phyloP scores from a whole-genome alignment of 2,888 invertebrate species.

The Andrena bucephala region DNA sequence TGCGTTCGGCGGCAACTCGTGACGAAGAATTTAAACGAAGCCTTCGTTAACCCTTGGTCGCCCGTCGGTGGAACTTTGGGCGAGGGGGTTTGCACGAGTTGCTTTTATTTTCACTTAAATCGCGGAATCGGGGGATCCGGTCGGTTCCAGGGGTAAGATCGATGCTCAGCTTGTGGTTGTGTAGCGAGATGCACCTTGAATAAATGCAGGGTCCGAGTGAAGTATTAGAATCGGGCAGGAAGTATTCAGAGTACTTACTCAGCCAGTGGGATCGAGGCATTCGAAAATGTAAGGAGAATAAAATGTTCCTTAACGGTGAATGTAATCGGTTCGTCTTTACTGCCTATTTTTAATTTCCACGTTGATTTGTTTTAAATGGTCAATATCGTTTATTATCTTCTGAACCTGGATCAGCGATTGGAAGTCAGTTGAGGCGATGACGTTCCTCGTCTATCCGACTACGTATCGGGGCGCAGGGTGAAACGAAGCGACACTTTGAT shows the following conservation, averaged over 20 bases:
- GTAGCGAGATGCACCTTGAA: background rate
- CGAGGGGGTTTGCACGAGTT: background rate
- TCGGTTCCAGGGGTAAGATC: background rate
- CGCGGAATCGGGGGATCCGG: background rate
- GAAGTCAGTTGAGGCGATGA: slow-evolving; percentile 1
- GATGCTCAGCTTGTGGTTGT: background rate
- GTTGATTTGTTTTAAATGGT: no score
- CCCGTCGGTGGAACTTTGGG: background rate
- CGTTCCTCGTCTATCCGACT: background rate
- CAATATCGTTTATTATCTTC: no score
- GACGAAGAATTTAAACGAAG: slow-evolving; percentile 51
- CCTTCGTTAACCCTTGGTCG: slow-evolving; percentile 25
- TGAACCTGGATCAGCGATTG: no score
- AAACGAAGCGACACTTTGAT: slow-evolving; percentile 50
- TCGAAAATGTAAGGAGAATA: no score
- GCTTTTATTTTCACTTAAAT: slow-evolving; percentile 40
- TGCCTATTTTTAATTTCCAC: no score
- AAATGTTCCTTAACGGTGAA: no score
- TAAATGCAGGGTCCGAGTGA: background rate
- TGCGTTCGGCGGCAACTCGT: slow-evolving; percentile 26
- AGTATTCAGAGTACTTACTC: background rate
- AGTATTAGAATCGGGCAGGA: background rate
- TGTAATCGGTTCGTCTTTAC: no score
- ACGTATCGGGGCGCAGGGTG: slow-evolving; percentile 23
- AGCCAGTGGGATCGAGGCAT: background rate